These are phyloP conservation scores for Bubo blakistoni DNA, from an alignment of 2,113 vertebrate species.

Conservation along the genomic window DNA sequence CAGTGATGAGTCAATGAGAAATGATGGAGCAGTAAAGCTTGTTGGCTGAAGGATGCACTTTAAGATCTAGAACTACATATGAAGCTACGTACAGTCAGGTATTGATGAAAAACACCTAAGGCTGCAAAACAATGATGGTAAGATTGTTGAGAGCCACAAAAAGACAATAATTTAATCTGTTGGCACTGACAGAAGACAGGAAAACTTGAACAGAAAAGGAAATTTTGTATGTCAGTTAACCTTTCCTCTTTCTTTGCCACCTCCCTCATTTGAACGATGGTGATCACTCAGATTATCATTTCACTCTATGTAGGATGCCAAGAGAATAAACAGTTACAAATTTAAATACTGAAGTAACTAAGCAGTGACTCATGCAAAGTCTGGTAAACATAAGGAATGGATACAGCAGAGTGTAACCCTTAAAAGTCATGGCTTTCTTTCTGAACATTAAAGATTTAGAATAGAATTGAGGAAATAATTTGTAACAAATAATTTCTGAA, in stretches of 20 bases:
- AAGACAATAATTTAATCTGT: neutral
- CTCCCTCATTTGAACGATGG: neutral
- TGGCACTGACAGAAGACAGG: neutral
- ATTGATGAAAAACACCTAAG: neutral
- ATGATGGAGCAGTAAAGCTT: neutral
- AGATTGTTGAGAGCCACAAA: neutral
- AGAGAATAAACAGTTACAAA: neutral
- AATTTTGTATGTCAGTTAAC: neutral
- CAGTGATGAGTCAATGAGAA: neutral
- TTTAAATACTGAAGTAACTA: neutral
- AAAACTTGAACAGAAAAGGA: neutral
- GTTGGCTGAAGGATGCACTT: constrained; percentile 3
- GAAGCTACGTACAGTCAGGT: neutral
- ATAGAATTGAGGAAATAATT: neutral
- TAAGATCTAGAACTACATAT: neutral
- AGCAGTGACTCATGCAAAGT: neutral
- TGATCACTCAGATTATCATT: neutral
- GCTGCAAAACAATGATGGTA: neutral
- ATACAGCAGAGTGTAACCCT: neutral
- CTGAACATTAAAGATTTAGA: neutral
- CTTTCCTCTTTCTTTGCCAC: neutral
- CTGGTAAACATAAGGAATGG: neutral
- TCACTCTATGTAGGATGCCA: neutral
- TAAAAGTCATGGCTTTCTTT: neutral
- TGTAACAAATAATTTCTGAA: neutral